Percentiles rank a stretch among this genome's conserved stretches.
These are phyloP conservation scores for Caenorhabditis elegans DNA, from an alignment of 1,140 invertebrate genomes.

Conservation along the genomic window WBcel235 BX284602.5:14739001-14739500, in stretches of 20 bases:
- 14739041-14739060: too few relatives aligned
- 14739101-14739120: constrained; percentile 19
- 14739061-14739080: too few relatives aligned
- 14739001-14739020: too few relatives aligned
- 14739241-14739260: too few relatives aligned
- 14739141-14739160: constrained; percentile 31
- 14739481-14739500: not conserved
- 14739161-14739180: not conserved
- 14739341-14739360: too few relatives aligned
- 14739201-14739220: constrained; percentile 35
- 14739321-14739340: not conserved
- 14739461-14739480: not conserved
- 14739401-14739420: too few relatives aligned
- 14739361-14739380: too few relatives aligned
- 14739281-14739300: too few relatives aligned
- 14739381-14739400: too few relatives aligned
- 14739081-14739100: not conserved
- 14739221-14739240: constrained; percentile 33
- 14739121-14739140: constrained; percentile 10
- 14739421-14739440: not conserved
- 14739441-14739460: too few relatives aligned
- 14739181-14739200: constrained; percentile 2
- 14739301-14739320: not conserved
- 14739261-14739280: too few relatives aligned
- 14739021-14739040: too few relatives aligned